Conservation (phyloP, 2,797 vertebrate species). For the Poecile montanus region DNA sequence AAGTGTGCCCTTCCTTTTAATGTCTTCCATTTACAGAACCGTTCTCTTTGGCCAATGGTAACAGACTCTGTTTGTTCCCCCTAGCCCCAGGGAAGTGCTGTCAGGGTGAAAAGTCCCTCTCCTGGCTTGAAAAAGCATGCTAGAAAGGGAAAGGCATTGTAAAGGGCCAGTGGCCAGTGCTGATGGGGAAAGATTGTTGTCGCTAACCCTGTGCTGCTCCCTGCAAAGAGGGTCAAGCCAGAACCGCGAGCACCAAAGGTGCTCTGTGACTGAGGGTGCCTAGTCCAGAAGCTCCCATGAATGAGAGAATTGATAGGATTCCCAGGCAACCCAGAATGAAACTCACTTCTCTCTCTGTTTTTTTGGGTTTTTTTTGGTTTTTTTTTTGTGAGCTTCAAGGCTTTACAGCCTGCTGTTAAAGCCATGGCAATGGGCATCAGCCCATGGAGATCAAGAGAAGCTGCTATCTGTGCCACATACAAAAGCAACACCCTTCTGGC, state of each 20-base stretch:
- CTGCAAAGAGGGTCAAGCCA: not conserved
- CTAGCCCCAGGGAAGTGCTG: not conserved
- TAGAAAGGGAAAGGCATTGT: not conserved
- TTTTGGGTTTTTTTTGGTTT: not conserved
- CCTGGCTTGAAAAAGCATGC: not conserved
- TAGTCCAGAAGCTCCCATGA: not conserved
- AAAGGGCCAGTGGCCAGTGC: not conserved
- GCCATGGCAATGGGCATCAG: accelerated
- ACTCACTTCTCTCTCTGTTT: not conserved
- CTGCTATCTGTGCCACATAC: not conserved
- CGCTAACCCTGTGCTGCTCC: not conserved
- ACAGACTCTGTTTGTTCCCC: not conserved
- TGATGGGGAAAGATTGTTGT: accelerated
- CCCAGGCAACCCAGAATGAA: not conserved
- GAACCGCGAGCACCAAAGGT: not conserved
- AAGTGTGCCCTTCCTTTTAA: not conserved
- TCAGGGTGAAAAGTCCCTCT: not conserved
- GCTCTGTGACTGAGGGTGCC: not conserved
- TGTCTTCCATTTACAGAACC: not conserved
- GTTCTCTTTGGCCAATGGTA: not conserved
- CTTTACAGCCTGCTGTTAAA: not conserved
- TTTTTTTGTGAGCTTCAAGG: not conserved
- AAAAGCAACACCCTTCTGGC: not conserved
- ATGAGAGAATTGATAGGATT: not conserved
- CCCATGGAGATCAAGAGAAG: not conserved